Evolutionary conservation across 2,797 vertebrate genomes (phyloP).

Genomic region (Nannoperca obscura): DNA sequence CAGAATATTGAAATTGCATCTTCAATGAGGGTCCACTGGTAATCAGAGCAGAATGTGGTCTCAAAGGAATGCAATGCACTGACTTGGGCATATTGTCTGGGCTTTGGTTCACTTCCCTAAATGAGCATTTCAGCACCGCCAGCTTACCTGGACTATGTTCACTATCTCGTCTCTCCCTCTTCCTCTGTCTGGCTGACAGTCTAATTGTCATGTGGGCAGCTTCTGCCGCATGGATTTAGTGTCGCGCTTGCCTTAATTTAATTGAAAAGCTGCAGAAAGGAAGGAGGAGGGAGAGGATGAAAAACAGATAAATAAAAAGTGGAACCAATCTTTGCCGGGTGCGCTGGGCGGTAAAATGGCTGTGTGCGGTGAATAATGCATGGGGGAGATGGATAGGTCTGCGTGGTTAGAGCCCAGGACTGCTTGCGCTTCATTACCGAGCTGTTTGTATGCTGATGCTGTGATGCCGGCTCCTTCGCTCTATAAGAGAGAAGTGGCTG

Average conservation of each 20-base stretch:
- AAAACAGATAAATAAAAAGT: conserved; percentile 86
- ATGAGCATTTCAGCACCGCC: conserved; percentile 63
- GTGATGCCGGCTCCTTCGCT: conserved; percentile 69
- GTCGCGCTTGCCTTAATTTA: conserved; percentile 84
- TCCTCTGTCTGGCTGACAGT: conserved; percentile 76
- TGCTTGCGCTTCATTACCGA: conserved; percentile 81
- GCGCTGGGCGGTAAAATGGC: conserved; percentile 80
- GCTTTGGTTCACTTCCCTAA: conserved; percentile 48
- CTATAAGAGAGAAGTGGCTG: conserved; percentile 64
- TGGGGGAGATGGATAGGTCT: conserved; percentile 82
- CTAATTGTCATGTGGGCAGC: conserved; percentile 84
- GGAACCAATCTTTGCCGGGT: conserved; percentile 84
- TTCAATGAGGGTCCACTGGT: conserved; percentile 13
- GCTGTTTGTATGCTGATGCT: conserved; percentile 84
- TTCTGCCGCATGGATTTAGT: conserved; percentile 82
- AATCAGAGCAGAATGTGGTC: conserved; percentile 19
- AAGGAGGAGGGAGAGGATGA: conserved; percentile 77
- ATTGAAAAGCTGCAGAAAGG: conserved; percentile 83
- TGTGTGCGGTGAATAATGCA: conserved; percentile 83
- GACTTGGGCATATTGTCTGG: conserved; percentile 45
- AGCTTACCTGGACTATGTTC: conserved; percentile 67
- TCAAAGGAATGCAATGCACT: conserved; percentile 29
- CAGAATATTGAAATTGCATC: conserved; percentile 25
- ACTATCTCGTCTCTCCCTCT: conserved; percentile 66
- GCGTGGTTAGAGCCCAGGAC: conserved; percentile 74